phyloP scores from a whole-genome alignment of 1,140 invertebrate genomes.

The Lineus longissimus region DNA sequence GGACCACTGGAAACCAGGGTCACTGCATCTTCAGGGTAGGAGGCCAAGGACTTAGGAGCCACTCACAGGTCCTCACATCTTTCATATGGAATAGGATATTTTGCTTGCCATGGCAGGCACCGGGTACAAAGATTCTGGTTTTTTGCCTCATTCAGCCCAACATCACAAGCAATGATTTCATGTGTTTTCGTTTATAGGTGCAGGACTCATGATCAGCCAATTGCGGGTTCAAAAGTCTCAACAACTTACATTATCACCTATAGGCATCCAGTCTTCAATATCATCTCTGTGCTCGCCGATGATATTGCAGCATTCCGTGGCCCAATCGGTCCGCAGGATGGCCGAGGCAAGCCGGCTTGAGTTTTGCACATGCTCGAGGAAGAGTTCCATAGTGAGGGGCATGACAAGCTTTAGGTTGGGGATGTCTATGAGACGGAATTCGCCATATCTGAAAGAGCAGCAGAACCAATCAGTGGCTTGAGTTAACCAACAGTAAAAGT shows the following conservation, averaged over 20 bases:
- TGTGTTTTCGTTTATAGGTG: too few relatives aligned
- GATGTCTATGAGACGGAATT: slow-evolving; percentile 46
- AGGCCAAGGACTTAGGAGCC: too few relatives aligned
- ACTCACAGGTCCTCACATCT: too few relatives aligned
- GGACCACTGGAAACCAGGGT: too few relatives aligned
- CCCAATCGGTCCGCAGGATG: slow-evolving; percentile 54
- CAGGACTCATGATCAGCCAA: too few relatives aligned
- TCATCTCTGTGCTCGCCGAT: slow-evolving; percentile 61
- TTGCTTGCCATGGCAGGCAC: too few relatives aligned
- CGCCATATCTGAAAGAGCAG: slow-evolving; percentile 35
- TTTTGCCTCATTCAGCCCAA: too few relatives aligned
- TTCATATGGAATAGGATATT: background rate
- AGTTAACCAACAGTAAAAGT: background rate
- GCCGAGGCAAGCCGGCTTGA: slow-evolving; percentile 30
- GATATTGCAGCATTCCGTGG: slow-evolving; percentile 68
- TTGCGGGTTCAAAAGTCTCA: too few relatives aligned
- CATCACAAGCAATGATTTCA: too few relatives aligned
- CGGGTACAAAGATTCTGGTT: too few relatives aligned
- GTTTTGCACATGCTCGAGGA: slow-evolving; percentile 37
- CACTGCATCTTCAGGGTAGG: too few relatives aligned
- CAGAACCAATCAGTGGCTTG: background rate
- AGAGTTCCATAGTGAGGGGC: slow-evolving; percentile 47
- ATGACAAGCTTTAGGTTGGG: slow-evolving; percentile 33
- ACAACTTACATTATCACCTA: slow-evolving; percentile 24
- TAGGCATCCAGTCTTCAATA: slow-evolving; percentile 68